Evolutionary conservation across 2,888 invertebrate species (phyloP), one percentile per base, ranked within the genome.

Genomic region (Drosophila histrio): DNA sequence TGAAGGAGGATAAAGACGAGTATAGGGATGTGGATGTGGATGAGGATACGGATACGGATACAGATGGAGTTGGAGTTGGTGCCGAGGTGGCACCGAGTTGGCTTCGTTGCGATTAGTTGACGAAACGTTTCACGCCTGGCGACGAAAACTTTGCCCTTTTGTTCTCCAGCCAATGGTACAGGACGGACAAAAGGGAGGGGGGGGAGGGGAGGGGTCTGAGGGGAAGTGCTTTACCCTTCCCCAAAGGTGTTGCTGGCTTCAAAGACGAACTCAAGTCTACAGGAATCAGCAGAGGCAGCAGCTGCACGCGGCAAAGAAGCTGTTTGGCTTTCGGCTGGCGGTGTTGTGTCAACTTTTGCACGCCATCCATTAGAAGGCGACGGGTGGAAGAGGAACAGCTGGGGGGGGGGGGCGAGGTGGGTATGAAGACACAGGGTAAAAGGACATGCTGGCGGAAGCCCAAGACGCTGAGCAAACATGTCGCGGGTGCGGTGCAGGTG

Each of bases 51-150:
- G 53, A 59, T 58, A 36, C 26, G 36, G 53, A 53, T 64, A 53
- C 38, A 36, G 39, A 41, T 63, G 52, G 24, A 15, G n/a, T n/a
- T n/a, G n/a, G n/a, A n/a, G n/a, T n/a, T 32, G 52, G 13, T 32
- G 49, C 26, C 47, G 26, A 52, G 62, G 26, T 47, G 49, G 49
- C 22, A 46, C 28, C 44, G 46, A 52, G 58, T 70, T 65, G 64
- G 63, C 72, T 71, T 39, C 79, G 57, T 62, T 75, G 77, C 79
- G 84, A 83, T 84, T 87, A 74, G 80, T 80, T 89, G 89, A 89
- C 87, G 89, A 89, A 89, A 88, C 85, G 84, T 81, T 88, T 86
- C 75, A 78, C 89, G 86, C 83, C 83, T 81, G 72, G 77, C 83
- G 71, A 74, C 63, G 76, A 71, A 80, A 86, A 86, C 79, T 87